phyloP scores from a whole-genome alignment of 1,140 invertebrate genomes.

The Triops cancriformis region DNA sequence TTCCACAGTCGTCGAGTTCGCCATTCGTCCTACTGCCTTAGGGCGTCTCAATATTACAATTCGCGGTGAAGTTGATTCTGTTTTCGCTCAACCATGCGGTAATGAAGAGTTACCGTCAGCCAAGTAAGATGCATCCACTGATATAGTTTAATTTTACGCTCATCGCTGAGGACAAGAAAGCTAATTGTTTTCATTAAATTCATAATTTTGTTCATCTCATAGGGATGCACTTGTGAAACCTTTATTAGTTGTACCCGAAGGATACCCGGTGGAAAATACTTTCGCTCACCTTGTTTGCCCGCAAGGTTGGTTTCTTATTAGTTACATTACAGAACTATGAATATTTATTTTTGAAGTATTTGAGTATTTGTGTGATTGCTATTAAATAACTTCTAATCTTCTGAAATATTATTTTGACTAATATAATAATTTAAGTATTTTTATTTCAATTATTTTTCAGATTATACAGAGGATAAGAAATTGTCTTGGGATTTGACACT shows the following conservation, averaged over 20 bases:
- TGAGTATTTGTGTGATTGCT: too few species aligned
- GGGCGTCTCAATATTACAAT: constrained; percentile 54
- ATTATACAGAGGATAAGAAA: constrained; percentile 28
- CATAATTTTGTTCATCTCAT: constrained; percentile 28
- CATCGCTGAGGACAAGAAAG: too few species aligned
- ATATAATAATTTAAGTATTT: too few species aligned
- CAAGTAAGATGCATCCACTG: constrained; percentile 34
- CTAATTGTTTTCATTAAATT: not conserved
- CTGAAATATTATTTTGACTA: too few species aligned
- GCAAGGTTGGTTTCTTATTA: constrained; percentile 31
- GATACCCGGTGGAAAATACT: constrained; percentile 48
- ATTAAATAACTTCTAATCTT: too few species aligned
- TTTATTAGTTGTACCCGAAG: constrained; percentile 52
- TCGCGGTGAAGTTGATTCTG: constrained; percentile 44
- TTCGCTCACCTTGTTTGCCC: constrained; percentile 50
- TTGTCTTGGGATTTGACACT: constrained; percentile 30
- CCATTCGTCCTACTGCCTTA: constrained; percentile 43
- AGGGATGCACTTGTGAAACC: constrained; percentile 52
- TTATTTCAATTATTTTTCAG: constrained; percentile 22
- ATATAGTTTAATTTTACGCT: not conserved
- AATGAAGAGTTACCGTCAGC: constrained; percentile 42
- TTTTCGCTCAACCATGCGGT: constrained; percentile 42
- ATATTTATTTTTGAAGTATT: not conserved
- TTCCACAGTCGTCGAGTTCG: constrained; percentile 44
- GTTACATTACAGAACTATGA: not conserved